These are phyloP conservation scores for Halocynthia aurantium DNA, from an alignment of 23 tunicate genomes.

Conservation along the genomic window DNA sequence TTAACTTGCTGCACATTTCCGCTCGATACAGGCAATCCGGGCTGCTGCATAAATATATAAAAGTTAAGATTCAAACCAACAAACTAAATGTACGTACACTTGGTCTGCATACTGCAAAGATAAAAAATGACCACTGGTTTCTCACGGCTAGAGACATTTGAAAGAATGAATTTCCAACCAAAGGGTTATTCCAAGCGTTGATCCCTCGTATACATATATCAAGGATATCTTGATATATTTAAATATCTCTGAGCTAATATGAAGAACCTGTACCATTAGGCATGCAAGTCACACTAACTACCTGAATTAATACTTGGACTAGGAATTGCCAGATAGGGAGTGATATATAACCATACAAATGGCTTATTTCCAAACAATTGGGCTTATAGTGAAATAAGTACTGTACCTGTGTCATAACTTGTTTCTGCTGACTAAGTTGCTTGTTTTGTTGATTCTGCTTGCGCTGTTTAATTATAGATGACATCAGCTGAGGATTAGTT, in stretches of 20 bases:
- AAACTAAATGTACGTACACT: too few species aligned
- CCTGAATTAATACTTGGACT: too few species aligned
- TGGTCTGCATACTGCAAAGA: too few species aligned
- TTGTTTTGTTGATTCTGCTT: slow-evolving; percentile 36
- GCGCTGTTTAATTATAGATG: slow-evolving; percentile 41
- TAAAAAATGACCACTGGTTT: too few species aligned
- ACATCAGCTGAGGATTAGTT: slow-evolving; percentile 56
- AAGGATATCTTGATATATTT: too few species aligned
- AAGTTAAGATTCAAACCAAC: neutral
- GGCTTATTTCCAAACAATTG: neutral
- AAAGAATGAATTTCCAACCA: too few species aligned
- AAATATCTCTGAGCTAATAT: too few species aligned
- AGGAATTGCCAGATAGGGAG: neutral
- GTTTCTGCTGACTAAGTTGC: neutral
- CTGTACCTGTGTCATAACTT: neutral
- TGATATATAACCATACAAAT: neutral
- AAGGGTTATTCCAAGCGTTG: too few species aligned
- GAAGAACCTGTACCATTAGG: too few species aligned
- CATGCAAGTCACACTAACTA: too few species aligned
- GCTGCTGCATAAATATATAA: neutral
- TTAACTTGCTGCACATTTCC: slow-evolving; percentile 7
- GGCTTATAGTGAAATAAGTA: neutral
- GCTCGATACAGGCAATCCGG: slow-evolving; percentile 1
- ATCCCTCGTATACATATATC: too few species aligned
- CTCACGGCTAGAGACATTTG: too few species aligned